A percentile compares a stretch with the other conserved stretches of the same genome.
phyloP scores from a whole-genome alignment of 37 sponge, comb jelly and placozoan genomes.

The Haliclona indistincta region DNA sequence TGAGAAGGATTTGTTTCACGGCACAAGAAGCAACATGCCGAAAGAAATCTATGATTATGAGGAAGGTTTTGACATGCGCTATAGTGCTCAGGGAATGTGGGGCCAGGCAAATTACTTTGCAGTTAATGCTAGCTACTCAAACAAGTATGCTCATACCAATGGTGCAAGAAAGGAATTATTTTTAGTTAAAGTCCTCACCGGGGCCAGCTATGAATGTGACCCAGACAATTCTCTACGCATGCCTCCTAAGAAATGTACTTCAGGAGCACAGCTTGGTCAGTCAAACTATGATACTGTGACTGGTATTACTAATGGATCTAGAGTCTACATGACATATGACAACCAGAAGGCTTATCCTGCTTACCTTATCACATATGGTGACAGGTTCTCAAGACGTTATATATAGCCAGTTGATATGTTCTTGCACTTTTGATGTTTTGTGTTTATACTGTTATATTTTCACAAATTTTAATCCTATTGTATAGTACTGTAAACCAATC shows the following conservation, averaged over 20 bases:
- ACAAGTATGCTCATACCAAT: constrained; percentile 50
- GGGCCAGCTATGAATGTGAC: constrained; percentile 50
- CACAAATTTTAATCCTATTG: no score
- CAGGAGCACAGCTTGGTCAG: constrained; percentile 40
- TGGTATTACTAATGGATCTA: constrained; percentile 61
- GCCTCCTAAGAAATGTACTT: constrained; percentile 61
- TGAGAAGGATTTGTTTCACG: constrained; percentile 79
- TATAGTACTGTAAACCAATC: no score
- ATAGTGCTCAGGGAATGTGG: constrained; percentile 73
- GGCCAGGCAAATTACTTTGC: constrained; percentile 88
- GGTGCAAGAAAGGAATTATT: constrained; percentile 63
- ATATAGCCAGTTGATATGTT: no score
- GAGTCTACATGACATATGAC: constrained; percentile 81
- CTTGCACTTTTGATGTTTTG: no score
- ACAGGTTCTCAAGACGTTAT: no score
- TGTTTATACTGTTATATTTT: no score
- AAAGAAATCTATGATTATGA: constrained; percentile 68
- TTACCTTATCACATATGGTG: constrained; percentile 72
- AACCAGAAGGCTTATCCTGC: constrained; percentile 85
- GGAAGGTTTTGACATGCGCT: constrained; percentile 86
- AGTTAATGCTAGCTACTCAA: constrained; percentile 85
- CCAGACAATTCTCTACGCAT: constrained; percentile 51
- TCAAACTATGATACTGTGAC: constrained; percentile 81
- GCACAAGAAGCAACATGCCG: constrained; percentile 73
- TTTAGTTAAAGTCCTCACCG: constrained; percentile 73